Evolutionary conservation across 2,113 vertebrate genomes (phyloP).

Genomic region (Microcebus tavaratra): DNA sequence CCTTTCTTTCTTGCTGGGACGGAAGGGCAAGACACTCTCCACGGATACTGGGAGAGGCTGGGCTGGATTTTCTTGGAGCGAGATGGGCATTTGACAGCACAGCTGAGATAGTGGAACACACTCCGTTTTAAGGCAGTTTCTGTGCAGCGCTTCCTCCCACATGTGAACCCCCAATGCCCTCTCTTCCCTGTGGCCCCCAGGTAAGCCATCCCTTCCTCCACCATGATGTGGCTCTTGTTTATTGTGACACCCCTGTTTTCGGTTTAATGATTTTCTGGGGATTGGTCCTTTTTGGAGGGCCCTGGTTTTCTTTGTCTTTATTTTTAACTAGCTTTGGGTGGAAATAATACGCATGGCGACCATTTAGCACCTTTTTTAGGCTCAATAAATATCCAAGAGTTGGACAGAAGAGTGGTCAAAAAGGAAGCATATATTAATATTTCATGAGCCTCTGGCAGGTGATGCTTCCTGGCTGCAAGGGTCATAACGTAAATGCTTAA

Average conservation of each 20-base stretch:
- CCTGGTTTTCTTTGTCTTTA: neutral
- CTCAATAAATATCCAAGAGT: neutral
- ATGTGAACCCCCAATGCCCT: neutral
- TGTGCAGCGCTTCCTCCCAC: neutral
- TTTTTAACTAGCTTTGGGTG: neutral
- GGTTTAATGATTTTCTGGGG: neutral
- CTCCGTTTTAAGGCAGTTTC: neutral
- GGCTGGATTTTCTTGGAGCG: neutral
- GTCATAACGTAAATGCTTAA: neutral
- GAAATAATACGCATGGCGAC: neutral
- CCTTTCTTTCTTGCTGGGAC: neutral
- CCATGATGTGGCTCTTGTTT: rapidly evolving
- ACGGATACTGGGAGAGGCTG: neutral
- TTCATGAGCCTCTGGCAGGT: neutral
- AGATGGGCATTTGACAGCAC: neutral
- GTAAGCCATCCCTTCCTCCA: neutral
- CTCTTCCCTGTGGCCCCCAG: neutral
- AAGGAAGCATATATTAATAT: neutral
- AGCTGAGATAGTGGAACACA: neutral
- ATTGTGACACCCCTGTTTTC: neutral
- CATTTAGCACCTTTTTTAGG: neutral
- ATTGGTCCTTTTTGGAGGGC: neutral
- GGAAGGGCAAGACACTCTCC: neutral
- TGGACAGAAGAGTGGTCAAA: neutral
- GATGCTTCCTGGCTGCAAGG: neutral